Base-by-base conservation (phyloP, 2,113 vertebrate species). In the Phylloscopus whistleri region DNA sequence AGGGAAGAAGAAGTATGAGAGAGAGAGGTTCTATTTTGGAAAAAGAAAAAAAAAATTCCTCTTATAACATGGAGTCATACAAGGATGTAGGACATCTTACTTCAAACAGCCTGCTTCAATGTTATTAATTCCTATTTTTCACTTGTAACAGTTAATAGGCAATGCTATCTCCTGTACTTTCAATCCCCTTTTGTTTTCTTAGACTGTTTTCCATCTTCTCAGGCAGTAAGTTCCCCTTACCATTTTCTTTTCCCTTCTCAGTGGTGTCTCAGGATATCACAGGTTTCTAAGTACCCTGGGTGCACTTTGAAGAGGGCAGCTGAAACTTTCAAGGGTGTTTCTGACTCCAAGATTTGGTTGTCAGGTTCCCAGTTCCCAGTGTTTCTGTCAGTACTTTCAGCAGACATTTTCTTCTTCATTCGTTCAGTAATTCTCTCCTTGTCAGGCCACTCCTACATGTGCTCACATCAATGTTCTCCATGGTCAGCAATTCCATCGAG, bases 211-310 rank as follows among this genome's bases (percentile, higher is more conserved):
- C 24, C 5, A 28, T 18, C 13, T 68, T 53, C 23, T 90, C 16
- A 55, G 21, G 39, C 7, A 16, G 2, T 27, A 72, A 37, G 2
- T 26, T 87, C 46, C 9, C 26, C 8, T 48, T 80, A 30, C 22
- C 62, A 12, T 31, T 60, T 13, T 13, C 35, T 67, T 90, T 84
- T 11, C 15, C 30, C 33, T 84, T 66, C 11, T 28, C 60, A 30
- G 10, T 43, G 21, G 10, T 44, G 33, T 44, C 44, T 64, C n/a
- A 68, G 49, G 21, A n/a, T 66, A 17, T 13, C 16, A 22, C 39
- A 53, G 16, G 7, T 48, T 68, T 41, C 46, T 41, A 6, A 0
- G 0, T 10, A 53, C 2, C 5, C 24, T 7, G 3, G 4, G 9
- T 26, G 19, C 59, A 15, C 13, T 68, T 73, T 5, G 1, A 52